Evolutionary conservation across 2,113 vertebrate species (phyloP).

Genomic region (Aegithalos caudatus): DNA sequence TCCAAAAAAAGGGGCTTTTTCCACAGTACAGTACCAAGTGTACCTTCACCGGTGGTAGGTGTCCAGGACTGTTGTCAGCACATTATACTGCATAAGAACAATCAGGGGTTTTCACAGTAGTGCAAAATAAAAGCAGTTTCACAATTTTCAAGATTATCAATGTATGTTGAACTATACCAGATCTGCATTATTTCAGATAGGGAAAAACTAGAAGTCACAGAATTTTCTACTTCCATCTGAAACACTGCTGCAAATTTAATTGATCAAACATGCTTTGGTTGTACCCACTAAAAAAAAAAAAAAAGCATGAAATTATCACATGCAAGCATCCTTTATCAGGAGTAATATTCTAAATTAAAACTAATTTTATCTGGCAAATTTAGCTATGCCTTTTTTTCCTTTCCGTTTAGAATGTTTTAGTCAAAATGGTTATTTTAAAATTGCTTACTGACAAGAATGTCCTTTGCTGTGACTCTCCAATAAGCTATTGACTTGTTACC

Average conservation of each 20-base stretch:
- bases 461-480: not conserved
- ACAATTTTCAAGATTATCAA: not conserved
- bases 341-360: not conserved
- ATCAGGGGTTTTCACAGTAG: not conserved
- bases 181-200: not conserved
- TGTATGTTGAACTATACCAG: not conserved
- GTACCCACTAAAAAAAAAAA: not conserved
- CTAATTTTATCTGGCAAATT: not conserved
- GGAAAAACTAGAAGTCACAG: not conserved
- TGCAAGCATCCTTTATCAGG: not conserved
- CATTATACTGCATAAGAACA: accelerated
- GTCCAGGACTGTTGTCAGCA: not conserved
- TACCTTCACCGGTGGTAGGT: not conserved
- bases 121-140: not conserved
- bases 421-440: not conserved
- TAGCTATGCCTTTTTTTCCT: not conserved
- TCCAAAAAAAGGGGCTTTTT: not conserved
- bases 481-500: not conserved
- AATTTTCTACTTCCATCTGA: not conserved
- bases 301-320: not conserved
- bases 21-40: not conserved
- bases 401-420: not conserved
- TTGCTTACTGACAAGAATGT: not conserved
- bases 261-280: not conserved
- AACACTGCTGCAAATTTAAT: not conserved